Evolutionary conservation across 2,888 invertebrate species (phyloP).

Genomic region (Byasa hedistus): DNA sequence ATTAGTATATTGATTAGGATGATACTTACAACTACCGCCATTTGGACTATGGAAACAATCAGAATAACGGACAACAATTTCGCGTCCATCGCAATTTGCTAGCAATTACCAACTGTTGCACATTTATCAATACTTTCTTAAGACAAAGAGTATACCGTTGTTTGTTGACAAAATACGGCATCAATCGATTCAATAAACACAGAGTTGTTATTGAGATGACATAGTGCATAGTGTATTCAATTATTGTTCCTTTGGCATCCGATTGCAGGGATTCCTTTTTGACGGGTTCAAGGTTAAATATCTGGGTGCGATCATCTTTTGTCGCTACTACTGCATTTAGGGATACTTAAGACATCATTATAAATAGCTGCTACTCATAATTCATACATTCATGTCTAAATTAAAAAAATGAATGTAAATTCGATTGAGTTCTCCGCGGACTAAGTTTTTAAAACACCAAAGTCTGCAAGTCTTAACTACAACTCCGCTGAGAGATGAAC

Average conservation of each 20-base stretch:
- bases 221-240: constrained; percentile 12
- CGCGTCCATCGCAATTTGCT: constrained; percentile 45
- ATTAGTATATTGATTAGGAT: too few species aligned
- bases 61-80: constrained; percentile 36
- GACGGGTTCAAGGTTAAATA: neutral
- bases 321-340: neutral
- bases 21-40: constrained; percentile 37
- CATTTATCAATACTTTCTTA: constrained; percentile 20
- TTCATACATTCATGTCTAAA: too few species aligned
- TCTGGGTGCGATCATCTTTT: neutral
- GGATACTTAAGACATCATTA: too few species aligned
- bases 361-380: too few species aligned
- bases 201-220: constrained; percentile 28
- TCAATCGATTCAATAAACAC: constrained; percentile 31
- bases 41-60: constrained; percentile 39
- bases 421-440: too few species aligned
- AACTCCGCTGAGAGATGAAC: neutral
- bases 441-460: neutral
- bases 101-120: constrained; percentile 36
- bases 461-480: neutral
- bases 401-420: too few species aligned
- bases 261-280: neutral
- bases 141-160: constrained; percentile 22
- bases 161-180: constrained; percentile 29
- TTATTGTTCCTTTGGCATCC: neutral